Conservation (phyloP, 2,888 invertebrate genomes). For the Rotaria magnacalcarata region DNA sequence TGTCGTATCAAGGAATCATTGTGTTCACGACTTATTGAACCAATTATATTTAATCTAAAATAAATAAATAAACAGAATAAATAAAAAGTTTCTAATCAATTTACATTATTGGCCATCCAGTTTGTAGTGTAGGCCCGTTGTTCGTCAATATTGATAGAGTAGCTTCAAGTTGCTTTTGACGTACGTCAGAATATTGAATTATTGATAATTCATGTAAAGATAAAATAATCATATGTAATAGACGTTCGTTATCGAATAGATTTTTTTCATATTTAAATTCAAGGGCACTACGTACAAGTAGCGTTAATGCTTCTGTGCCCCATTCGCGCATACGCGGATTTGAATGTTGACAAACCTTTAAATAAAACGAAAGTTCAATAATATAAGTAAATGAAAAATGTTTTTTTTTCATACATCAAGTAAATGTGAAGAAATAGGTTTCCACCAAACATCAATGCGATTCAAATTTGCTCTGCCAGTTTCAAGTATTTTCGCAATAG, state of each 20-base stretch:
- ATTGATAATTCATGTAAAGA: conserved; percentile 85
- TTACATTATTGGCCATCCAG: conserved; percentile 41
- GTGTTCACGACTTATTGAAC: conserved; percentile 45
- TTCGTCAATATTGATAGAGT: conserved; percentile 85
- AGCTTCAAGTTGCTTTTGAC: conserved; percentile 88
- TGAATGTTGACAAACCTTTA: conserved; percentile 80
- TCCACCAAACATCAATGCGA: conserved; percentile 87
- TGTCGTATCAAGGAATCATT: conserved; percentile 79
- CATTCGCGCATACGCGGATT: conserved; percentile 76
- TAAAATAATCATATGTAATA: conserved; percentile 67
- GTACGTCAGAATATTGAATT: conserved; percentile 83
- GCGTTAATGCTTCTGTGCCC: conserved; percentile 93
- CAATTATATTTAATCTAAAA: conserved; percentile 49
- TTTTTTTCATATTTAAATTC: conserved; percentile 70
- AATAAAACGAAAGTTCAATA: conserved; percentile 36
- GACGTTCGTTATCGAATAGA: conserved; percentile 37
- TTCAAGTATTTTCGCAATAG: conserved; percentile 94
- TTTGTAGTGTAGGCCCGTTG: conserved; percentile 75
- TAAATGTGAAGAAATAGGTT: conserved; percentile 88
- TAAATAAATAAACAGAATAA: background rate
- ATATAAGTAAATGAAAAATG: conserved; percentile 43
- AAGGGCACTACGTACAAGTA: conserved; percentile 82
- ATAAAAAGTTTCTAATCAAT: background rate
- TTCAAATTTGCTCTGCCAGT: conserved; percentile 88
- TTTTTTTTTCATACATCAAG: conserved; percentile 64